A percentile compares a stretch with the other conserved stretches of the same genome.
These are phyloP conservation scores for Illadopsis cleaveri DNA, from an alignment of 2,113 vertebrate genomes.

Conservation along the genomic window DNA sequence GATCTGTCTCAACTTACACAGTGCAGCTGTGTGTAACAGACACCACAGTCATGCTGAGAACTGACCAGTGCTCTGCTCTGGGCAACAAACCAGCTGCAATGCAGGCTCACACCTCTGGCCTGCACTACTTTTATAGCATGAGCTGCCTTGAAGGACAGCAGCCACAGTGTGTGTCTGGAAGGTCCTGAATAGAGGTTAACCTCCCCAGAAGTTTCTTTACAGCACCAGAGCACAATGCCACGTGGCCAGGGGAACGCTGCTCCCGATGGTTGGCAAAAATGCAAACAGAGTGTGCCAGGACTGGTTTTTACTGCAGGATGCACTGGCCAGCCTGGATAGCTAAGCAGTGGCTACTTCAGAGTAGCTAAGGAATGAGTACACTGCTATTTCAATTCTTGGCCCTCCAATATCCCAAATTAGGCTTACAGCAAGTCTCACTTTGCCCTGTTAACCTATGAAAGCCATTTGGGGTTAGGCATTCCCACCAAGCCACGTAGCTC, in stretches of 20 bases:
- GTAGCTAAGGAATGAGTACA: slow-evolving; percentile 55
- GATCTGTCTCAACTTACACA: background rate
- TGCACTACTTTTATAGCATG: rapidly evolving
- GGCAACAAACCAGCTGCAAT: background rate
- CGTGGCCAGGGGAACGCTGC: background rate
- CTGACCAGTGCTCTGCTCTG: background rate
- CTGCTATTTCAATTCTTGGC: slow-evolving; percentile 60
- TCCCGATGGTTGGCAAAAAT: background rate
- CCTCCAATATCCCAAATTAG: slow-evolving; percentile 58
- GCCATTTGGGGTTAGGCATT: slow-evolving; percentile 62
- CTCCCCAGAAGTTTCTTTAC: background rate
- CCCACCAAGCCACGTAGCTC: slow-evolving; percentile 57
- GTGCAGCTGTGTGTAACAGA: background rate
- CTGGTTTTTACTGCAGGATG: slow-evolving; percentile 21
- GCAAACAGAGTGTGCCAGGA: slow-evolving; percentile 11
- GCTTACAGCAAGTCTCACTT: slow-evolving; percentile 44
- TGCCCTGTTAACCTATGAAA: slow-evolving; percentile 60
- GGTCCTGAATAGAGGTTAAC: background rate
- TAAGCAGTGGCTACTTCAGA: slow-evolving; percentile 57
- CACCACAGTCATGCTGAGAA: background rate
- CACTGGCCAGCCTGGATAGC: background rate
- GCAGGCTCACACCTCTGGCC: background rate
- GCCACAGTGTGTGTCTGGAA: background rate
- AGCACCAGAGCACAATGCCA: background rate
- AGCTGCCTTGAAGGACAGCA: background rate